Percentiles rank a stretch among this genome's conserved stretches.
Evolutionary conservation across 2,797 vertebrate genomes (phyloP).

Genomic region (Anguilla marmorata): DNA sequence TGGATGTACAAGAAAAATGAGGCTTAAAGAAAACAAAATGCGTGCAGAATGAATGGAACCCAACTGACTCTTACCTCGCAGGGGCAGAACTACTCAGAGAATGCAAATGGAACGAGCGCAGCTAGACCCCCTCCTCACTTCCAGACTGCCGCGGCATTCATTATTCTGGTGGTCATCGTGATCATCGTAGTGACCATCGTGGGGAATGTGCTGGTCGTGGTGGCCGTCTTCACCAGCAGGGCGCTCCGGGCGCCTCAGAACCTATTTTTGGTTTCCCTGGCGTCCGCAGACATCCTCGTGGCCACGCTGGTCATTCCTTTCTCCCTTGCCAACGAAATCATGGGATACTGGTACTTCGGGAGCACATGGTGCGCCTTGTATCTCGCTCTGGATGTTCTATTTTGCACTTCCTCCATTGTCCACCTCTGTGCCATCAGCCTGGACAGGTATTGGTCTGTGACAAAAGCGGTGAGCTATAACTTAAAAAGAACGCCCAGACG

Average conservation of each 20-base stretch:
- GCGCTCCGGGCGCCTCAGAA: conserved; percentile 87
- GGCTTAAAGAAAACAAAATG: conserved; percentile 42
- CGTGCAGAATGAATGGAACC: conserved; percentile 69
- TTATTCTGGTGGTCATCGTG: conserved; percentile 76
- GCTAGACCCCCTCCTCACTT: conserved; percentile 62
- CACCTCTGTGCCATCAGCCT: conserved; percentile 91
- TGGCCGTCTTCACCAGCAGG: conserved; percentile 82
- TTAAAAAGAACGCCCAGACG: conserved; percentile 80
- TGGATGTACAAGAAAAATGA: conserved; percentile 1
- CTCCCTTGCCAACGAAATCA: conserved; percentile 85
- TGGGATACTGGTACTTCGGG: conserved; percentile 92
- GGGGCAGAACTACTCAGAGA: conserved; percentile 63
- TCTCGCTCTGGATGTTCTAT: conserved; percentile 83
- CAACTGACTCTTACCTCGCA: conserved; percentile 42
- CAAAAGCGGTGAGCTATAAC: conserved; percentile 85
- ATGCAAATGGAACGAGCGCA: conserved; percentile 61
- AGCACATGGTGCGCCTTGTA: conserved; percentile 88
- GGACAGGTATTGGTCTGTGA: conserved; percentile 90
- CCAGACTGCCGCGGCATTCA: conserved; percentile 65
- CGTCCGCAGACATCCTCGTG: conserved; percentile 88
- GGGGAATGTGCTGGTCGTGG: conserved; percentile 84
- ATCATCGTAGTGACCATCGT: conserved; percentile 80
- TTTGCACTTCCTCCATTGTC: conserved; percentile 89
- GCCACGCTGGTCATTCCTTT: conserved; percentile 88
- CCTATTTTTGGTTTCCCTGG: conserved; percentile 87